Evolutionary conservation across 2,888 invertebrate species (phyloP).

Genomic region (Leucophenga maculata): DNA sequence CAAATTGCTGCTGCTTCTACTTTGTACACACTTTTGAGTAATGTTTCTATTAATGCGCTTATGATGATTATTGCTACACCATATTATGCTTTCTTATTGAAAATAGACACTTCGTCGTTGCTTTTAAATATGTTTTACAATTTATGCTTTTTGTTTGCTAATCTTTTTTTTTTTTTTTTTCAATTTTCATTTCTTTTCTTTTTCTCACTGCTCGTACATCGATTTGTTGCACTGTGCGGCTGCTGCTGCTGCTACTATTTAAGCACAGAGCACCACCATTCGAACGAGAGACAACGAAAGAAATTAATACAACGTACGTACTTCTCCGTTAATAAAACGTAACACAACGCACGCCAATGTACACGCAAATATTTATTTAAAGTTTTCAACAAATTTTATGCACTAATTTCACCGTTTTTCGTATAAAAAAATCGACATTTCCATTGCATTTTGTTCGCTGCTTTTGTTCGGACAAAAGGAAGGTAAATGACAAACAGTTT

Average conservation of each 20-base stretch:
- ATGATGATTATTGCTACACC: not conserved
- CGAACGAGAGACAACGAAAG: constrained; percentile 22
- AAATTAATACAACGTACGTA: constrained; percentile 43
- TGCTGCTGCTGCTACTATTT: constrained; percentile 1
- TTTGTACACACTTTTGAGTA: not conserved
- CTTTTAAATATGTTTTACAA: constrained; percentile 10
- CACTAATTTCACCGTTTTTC: constrained; percentile 6
- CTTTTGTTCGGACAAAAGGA: constrained; percentile 59
- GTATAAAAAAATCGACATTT: no score
- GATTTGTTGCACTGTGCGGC: constrained; percentile 59
- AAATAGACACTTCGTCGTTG: not conserved
- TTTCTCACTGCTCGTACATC: constrained; percentile 42
- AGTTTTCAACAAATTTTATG: not conserved
- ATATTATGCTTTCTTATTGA: not conserved
- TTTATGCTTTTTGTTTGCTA: constrained; percentile 11
- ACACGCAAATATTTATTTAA: not conserved
- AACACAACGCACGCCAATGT: not conserved
- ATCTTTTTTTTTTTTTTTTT: constrained; percentile 19
- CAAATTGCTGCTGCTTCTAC: constrained; percentile 24
- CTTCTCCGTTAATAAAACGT: constrained; percentile 44
- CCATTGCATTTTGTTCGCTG: not conserved
- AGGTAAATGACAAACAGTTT: constrained; percentile 38
- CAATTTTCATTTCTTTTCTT: constrained; percentile 25
- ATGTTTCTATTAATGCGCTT: no score
- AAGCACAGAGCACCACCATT: not conserved